Percentiles rank a stretch among this genome's conserved stretches.
Evolutionary conservation across 2,113 vertebrate genomes (phyloP).

Genomic region (Furnarius figulus): DNA sequence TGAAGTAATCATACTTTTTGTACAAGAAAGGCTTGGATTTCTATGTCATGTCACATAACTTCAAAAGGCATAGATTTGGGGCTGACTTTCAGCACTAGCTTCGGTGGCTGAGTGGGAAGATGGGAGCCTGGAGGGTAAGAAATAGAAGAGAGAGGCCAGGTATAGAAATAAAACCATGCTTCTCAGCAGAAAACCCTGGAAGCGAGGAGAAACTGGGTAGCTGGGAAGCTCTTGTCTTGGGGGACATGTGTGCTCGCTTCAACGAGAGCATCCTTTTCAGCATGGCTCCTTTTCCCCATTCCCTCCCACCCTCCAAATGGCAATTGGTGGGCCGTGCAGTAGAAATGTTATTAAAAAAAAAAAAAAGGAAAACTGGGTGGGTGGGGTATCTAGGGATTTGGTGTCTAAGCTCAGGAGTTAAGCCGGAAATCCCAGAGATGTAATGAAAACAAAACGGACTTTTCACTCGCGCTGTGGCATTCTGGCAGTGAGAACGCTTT

Average conservation of each 20-base stretch:
- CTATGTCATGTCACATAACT: conserved; percentile 56
- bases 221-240: not conserved
- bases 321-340: not conserved
- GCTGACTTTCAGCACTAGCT: conserved; percentile 20
- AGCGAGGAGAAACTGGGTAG: not conserved
- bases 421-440: conserved; percentile 79
- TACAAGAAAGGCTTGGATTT: conserved; percentile 58
- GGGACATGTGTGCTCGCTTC: fast-evolving
- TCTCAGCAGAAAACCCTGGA: not conserved
- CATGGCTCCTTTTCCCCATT: not conserved
- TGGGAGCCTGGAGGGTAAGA: not conserved
- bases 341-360: not conserved
- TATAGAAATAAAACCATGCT: not conserved
- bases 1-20: conserved; percentile 60
- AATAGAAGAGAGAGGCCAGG: not conserved
- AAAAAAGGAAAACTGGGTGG: conserved; percentile 38
- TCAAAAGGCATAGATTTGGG: conserved; percentile 54
- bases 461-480: conserved; percentile 77
- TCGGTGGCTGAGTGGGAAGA: not conserved
- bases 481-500: conserved; percentile 74
- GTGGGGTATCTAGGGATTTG: conserved; percentile 75
- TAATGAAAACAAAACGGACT: conserved; percentile 81
- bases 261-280: not conserved
- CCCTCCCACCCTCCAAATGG: conserved; percentile 32
- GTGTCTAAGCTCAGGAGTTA: conserved; percentile 76